These are phyloP conservation scores for Cervus canadensis DNA, from an alignment of 2,113 vertebrate genomes.

Conservation along the genomic window DNA sequence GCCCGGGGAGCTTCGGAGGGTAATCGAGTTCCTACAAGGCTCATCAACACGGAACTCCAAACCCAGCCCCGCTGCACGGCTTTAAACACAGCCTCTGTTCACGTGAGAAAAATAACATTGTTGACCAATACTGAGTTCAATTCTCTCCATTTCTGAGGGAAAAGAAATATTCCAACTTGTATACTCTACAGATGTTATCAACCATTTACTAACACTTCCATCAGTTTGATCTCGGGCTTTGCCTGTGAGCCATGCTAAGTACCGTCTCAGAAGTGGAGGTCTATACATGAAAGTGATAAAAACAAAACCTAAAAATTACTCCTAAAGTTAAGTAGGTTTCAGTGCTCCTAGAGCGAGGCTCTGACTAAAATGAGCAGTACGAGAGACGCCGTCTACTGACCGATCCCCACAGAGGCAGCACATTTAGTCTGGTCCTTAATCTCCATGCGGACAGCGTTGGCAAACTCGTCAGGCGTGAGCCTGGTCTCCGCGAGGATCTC, in stretches of 20 bases:
- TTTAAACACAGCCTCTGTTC: not conserved
- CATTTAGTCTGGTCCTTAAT: conserved; percentile 93
- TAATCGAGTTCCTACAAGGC: not conserved
- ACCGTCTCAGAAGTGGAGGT: not conserved
- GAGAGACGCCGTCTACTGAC: conserved; percentile 78
- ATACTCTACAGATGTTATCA: not conserved
- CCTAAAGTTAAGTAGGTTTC: not conserved
- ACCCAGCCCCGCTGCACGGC: not conserved
- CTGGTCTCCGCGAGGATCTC: conserved; percentile 89
- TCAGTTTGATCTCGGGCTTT: not conserved
- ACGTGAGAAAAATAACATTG: not conserved
- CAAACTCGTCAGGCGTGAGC: conserved; percentile 89
- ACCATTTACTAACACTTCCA: not conserved
- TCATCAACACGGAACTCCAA: not conserved
- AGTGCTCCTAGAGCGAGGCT: not conserved
- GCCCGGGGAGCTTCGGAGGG: not conserved
- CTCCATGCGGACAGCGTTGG: conserved; percentile 88
- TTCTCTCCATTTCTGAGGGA: not conserved
- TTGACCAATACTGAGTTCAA: not conserved
- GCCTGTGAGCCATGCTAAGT: not conserved
- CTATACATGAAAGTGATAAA: not conserved
- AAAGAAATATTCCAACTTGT: not conserved
- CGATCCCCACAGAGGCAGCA: conserved; percentile 95
- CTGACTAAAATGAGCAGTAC: not conserved
- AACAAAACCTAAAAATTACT: not conserved